Base-by-base conservation (phyloP, 1,140 invertebrate genomes). In the Nixonia krombeini region DNA sequence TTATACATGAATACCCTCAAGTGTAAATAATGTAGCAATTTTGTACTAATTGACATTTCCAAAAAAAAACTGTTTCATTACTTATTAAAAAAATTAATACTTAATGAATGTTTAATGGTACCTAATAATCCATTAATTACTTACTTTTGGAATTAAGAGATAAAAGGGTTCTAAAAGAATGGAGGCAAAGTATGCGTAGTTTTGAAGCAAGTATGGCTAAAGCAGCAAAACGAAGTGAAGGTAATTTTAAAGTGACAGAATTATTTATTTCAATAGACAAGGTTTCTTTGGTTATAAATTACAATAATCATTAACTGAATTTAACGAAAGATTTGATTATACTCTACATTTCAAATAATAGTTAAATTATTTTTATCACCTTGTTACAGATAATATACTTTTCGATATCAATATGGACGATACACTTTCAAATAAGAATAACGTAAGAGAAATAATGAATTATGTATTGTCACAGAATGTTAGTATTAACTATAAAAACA, bases 171-270 rank as follows among this genome's bases (percentile, higher is more conserved):
- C 10, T 80, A 45, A 72, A 66, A 29, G 18, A 75, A 17, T 82
- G 80, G 80, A 75, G 76, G 56, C 35, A 35, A 8, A 63, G 79
- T 50, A 15, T 3, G 40, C 70, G 51, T 42, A 79, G 70, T 61
- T 75, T 69, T 6, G 41, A 33, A 42, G 76, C 61, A 72, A 73
- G 72, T 52, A 78, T 78, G 59, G 52, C 56, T n/a, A 78, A 70
- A 40, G 73, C 73, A 16, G 49, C 61, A 7, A 73, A 9, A 29
- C 53, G 76, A 75, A 76, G 57, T 7, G 40, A 63, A 75, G 75
- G 77, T 79, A 78, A 17, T 31, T 16, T 70, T 44, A 26, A 15
- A 55, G 70, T 63, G 49, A 65, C 45, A 15, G 21, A 50, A 33
- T 10, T 13, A 8, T 33, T 33, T 37, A 13, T 41, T n/a, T 23